phyloP scores from a whole-genome alignment of 2,888 invertebrate species.

The Trichogramma evanescens region DNA sequence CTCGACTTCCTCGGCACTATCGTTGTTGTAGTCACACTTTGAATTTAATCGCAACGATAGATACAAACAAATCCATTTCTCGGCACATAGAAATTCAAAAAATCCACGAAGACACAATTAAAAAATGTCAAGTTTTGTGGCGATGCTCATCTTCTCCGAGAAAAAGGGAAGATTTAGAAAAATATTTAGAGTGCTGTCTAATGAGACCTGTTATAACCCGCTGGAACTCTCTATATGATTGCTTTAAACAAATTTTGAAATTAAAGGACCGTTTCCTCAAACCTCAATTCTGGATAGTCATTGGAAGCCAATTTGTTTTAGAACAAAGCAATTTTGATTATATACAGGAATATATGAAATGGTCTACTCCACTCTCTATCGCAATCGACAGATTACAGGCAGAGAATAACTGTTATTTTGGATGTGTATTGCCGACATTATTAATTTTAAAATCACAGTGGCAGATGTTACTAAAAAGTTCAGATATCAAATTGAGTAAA shows the following conservation, averaged over 20 bases:
- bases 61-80: background rate
- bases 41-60: background rate
- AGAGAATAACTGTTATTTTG: background rate
- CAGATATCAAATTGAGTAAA: background rate
- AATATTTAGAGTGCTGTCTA: background rate
- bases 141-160: background rate
- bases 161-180: background rate
- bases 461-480: background rate
- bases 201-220: background rate
- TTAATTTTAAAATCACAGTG: background rate
- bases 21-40: background rate
- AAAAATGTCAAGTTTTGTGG: background rate
- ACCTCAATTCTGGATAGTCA: background rate
- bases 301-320: background rate
- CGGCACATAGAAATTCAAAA: background rate
- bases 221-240: background rate
- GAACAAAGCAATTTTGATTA: background rate
- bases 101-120: background rate
- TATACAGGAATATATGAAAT: background rate
- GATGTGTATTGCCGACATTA: background rate
- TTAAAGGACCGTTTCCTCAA: background rate
- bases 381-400: background rate
- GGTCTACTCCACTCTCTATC: background rate
- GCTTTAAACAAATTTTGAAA: background rate
- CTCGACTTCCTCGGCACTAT: background rate